Conservation (phyloP, 2,113 vertebrate genomes). For the Ictidomys tridecemlineatus region DNA sequence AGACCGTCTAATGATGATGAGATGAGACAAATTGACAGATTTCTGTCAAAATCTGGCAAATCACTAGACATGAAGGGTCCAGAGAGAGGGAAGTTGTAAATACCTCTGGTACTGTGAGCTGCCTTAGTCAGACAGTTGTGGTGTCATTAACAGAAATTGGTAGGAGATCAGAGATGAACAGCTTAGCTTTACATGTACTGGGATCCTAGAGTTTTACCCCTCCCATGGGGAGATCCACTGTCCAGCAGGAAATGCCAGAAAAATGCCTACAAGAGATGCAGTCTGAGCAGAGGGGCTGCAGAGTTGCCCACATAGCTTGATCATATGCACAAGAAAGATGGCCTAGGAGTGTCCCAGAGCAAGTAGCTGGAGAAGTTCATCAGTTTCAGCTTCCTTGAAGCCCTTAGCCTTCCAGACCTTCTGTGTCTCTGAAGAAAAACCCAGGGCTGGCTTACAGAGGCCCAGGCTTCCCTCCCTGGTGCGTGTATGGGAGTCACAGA, state of each 20-base stretch:
- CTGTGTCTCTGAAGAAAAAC: not conserved
- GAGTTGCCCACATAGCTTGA: not conserved
- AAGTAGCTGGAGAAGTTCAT: not conserved
- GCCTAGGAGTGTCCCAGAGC: not conserved
- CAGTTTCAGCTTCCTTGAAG: not conserved
- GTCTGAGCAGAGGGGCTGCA: not conserved
- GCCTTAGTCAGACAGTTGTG: not conserved
- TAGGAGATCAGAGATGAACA: not conserved
- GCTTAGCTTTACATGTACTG: not conserved
- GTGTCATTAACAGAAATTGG: not conserved
- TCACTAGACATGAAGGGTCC: not conserved
- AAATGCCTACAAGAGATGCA: not conserved
- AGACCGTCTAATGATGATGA: too few relatives aligned
- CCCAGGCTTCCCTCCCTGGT: fast-evolving
- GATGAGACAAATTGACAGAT: too few relatives aligned
- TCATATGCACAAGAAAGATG: not conserved
- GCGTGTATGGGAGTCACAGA: too few relatives aligned
- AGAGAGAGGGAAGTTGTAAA: not conserved
- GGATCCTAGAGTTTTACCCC: not conserved
- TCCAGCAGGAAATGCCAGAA: not conserved
- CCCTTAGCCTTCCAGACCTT: not conserved
- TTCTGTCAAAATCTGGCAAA: not conserved
- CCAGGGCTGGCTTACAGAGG: not conserved
- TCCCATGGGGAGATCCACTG: not conserved
- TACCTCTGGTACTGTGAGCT: not conserved